phyloP scores from a whole-genome alignment of 2,888 invertebrate species.

The Shargacucullia verbasci region DNA sequence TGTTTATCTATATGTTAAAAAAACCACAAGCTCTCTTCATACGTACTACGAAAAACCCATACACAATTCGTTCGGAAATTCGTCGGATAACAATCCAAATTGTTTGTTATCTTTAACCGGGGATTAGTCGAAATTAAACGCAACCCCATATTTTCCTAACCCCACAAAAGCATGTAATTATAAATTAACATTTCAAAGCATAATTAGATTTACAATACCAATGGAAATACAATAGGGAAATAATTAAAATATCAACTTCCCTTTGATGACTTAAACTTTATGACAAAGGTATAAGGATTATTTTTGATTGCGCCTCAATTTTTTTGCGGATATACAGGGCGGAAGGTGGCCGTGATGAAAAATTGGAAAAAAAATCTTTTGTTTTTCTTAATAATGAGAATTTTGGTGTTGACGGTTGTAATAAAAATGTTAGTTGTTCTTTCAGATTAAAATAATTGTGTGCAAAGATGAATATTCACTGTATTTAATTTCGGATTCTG shows the following conservation, averaged over 20 bases:
- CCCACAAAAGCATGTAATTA: slow-evolving; percentile 14
- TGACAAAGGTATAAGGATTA: background rate
- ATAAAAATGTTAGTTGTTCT: slow-evolving; percentile 1
- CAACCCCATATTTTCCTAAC: background rate
- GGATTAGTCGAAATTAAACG: background rate
- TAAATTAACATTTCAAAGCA: slow-evolving; percentile 15
- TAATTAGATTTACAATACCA: slow-evolving; percentile 27
- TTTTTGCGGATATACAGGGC: background rate
- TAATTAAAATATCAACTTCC: slow-evolving; percentile 26
- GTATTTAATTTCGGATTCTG: slow-evolving; percentile 10
- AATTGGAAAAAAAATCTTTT: slow-evolving; percentile 12
- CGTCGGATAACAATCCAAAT: too few relatives aligned
- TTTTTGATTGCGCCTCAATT: slow-evolving; percentile 2
- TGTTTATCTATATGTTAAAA: too few relatives aligned
- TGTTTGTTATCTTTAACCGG: too few relatives aligned
- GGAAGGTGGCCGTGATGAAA: slow-evolving; percentile 4
- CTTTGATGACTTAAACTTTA: background rate
- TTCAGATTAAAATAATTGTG: slow-evolving; percentile 17
- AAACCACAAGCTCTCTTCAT: too few relatives aligned
- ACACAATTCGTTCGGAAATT: too few relatives aligned
- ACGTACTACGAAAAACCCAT: too few relatives aligned
- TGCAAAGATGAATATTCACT: slow-evolving; percentile 6
- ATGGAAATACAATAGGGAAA: slow-evolving; percentile 14
- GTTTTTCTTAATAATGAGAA: slow-evolving; percentile 26
- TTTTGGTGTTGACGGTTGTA: slow-evolving; percentile 25